Conservation (phyloP, 2,113 vertebrate species). For the Campylomormyrus tamandua region DNA sequence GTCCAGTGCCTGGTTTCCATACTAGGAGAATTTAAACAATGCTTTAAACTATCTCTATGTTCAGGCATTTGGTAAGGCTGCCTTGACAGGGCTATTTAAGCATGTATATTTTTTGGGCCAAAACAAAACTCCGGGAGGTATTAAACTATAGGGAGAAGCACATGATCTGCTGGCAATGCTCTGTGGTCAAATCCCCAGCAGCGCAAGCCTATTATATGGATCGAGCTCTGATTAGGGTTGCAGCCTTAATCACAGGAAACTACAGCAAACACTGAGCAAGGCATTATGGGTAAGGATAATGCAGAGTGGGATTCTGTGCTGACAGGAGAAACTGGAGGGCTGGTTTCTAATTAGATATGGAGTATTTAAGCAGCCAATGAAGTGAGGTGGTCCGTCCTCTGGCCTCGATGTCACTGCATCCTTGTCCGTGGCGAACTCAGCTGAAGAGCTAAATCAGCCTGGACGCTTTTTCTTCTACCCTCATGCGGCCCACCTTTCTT, state of each 20-base stretch:
- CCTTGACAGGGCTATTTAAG: not conserved
- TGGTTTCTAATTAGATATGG: not conserved
- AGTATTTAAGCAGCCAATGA: not conserved
- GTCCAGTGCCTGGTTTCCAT: constrained; percentile 1
- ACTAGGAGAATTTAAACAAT: not conserved
- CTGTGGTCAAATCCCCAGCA: not conserved
- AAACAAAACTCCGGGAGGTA: not conserved
- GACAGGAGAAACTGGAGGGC: not conserved
- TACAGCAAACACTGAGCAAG: not conserved
- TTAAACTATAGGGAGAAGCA: not conserved
- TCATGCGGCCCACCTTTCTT: not conserved
- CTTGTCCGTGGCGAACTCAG: not conserved
- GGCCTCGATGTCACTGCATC: not conserved
- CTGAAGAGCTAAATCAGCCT: not conserved
- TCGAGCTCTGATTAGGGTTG: not conserved
- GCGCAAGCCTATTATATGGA: not conserved
- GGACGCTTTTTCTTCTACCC: not conserved
- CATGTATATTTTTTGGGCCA: not conserved
- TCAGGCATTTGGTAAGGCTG: not conserved
- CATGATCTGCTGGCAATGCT: not conserved
- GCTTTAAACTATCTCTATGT: not conserved
- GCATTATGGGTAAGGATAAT: not conserved
- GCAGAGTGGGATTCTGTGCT: not conserved
- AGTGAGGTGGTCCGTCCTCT: not conserved
- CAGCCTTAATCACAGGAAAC: not conserved